Base-by-base conservation (phyloP, 1,140 invertebrate species). In the Leptopilina boulardi region DNA sequence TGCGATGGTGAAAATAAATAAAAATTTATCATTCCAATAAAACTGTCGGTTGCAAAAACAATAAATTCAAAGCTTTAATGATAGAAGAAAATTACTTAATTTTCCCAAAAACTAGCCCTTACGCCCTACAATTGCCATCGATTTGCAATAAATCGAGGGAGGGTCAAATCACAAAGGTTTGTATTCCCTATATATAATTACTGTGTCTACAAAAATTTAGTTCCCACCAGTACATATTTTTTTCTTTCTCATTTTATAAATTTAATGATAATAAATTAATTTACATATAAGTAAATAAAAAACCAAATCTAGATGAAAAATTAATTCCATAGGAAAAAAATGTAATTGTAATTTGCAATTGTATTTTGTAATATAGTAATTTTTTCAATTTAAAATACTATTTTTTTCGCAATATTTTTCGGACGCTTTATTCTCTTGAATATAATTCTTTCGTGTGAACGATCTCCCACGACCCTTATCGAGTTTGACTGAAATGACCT, bases 131-230 rank as follows among this genome's bases (percentile, higher is more conserved):
- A 30, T 66, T 66, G 59, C 3, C 30, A 66, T 66, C 21, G 59
- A 66, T 66, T 66, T 66, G 26, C 26, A 66, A 66, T 66, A 66
- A 66, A 66, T 66, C 15, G 26, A 66, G 59, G 59, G 26, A 66
- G 59, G 59, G 59, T 66, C 59, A 66, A 66, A n/a, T 30, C 23
- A 34, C 19, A 26, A 15, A 66, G 23, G 21, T 66, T 23, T n/a
- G 13, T 66, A 66, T 26, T n/a, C 59, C 23, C 23, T n/a, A 10
- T 23, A 26, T 30, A 30, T 66, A 66, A 66, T 66, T 66, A 66
- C 59, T n/a, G 59, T 26, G 26, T 15, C 15, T 26, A 30, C 3
- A 30, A 34, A n/a, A n/a, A 30, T 15, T 15, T 66, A 66, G 26
- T 21, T 1, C 5, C 10, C 21, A 8, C 13, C 4, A n/a, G n/a